A percentile compares a stretch with the other conserved stretches of the same genome.
Evolutionary conservation across 2,888 invertebrate genomes (phyloP).

Genomic region (Cancer borealis): DNA sequence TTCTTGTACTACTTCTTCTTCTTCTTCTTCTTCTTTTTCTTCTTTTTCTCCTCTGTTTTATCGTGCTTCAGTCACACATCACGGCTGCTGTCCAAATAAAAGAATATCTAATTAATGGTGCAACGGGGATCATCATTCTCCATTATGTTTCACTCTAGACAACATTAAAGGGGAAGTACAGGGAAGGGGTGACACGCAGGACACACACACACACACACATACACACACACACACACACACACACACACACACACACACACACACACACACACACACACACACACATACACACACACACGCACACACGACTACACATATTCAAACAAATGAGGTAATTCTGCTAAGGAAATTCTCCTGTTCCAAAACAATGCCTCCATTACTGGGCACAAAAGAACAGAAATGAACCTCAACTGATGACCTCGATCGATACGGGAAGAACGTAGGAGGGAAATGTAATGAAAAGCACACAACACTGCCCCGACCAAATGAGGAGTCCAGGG

Average conservation of each 20-base stretch:
- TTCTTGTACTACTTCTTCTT: background rate
- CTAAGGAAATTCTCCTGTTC: background rate
- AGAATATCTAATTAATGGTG: slow-evolving; percentile 10
- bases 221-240: background rate
- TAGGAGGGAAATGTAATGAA: slow-evolving; percentile 5
- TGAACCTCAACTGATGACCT: slow-evolving; percentile 12
- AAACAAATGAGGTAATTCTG: slow-evolving; percentile 12
- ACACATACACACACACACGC: background rate
- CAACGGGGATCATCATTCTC: background rate
- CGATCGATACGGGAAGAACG: background rate
- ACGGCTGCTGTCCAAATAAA: background rate
- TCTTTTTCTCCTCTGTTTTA: background rate
- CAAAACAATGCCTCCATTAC: slow-evolving; percentile 20
- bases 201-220: background rate
- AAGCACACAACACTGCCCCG: slow-evolving; percentile 20
- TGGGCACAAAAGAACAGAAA: background rate
- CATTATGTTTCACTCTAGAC: background rate
- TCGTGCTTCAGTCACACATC: background rate
- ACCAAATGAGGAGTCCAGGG: background rate
- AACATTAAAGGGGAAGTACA: background rate
- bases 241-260: background rate
- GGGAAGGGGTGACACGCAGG: background rate
- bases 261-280: background rate
- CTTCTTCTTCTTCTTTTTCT: background rate
- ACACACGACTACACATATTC: background rate